Evolutionary conservation across 2,888 invertebrate species (phyloP).

Genomic region (Eugnorisma glareosa): DNA sequence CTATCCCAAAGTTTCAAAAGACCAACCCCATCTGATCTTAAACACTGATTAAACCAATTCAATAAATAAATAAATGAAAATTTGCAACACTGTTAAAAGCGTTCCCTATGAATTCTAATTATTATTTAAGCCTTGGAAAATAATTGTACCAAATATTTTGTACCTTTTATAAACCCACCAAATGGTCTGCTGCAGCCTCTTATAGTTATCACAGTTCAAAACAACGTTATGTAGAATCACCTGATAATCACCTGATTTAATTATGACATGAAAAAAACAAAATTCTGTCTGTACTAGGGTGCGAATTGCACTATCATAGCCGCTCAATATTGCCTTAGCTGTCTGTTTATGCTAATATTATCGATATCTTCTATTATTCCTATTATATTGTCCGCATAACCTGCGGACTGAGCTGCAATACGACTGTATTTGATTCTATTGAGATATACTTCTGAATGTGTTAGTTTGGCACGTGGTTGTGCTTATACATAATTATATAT

Average conservation of each 20-base stretch:
- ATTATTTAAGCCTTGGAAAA: no score
- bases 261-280: not conserved
- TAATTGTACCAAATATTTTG: not conserved
- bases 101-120: no score
- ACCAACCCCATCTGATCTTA: not conserved
- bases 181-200: not conserved
- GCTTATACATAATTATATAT: not conserved
- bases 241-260: no score
- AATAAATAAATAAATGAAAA: no score
- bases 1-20: not conserved
- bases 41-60: no score
- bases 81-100: no score
- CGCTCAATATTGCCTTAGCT: constrained; percentile 18
- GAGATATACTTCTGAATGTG: constrained; percentile 5
- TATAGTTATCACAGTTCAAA: no score
- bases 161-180: no score
- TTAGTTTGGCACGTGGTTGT: not conserved
- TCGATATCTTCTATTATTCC: constrained; percentile 48
- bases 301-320: constrained; percentile 20
- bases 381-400: constrained; percentile 52
- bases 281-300: not conserved
- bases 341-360: constrained; percentile 53
- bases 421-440: constrained; percentile 45
- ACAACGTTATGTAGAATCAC: no score
- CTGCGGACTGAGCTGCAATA: constrained; percentile 22